Evolutionary conservation across 2,113 vertebrate genomes (phyloP).

Genomic region (Coptodon bakossiorum): DNA sequence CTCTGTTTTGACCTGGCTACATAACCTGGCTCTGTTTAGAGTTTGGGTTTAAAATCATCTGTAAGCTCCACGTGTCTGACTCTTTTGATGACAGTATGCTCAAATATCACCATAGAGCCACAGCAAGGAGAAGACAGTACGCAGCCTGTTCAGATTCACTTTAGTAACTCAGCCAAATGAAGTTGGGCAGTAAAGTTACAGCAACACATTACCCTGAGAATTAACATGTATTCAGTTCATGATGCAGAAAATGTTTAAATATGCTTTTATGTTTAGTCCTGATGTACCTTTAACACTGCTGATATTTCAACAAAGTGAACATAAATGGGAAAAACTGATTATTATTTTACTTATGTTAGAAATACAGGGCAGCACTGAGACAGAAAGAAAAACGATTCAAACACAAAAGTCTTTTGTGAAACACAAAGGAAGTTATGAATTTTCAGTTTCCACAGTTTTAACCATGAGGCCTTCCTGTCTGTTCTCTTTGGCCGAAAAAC

Average conservation of each 20-base stretch:
- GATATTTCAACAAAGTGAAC: neutral
- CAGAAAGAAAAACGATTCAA: neutral
- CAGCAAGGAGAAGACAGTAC: neutral
- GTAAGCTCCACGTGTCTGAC: neutral
- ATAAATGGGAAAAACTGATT: rapidly evolving
- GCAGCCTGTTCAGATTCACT: neutral
- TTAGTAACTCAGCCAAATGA: neutral
- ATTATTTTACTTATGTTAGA: neutral
- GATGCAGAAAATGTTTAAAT: neutral
- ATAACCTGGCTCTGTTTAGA: neutral
- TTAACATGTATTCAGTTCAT: neutral
- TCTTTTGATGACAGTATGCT: neutral
- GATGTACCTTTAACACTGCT: neutral
- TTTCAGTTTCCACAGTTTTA: neutral
- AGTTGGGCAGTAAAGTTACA: neutral
- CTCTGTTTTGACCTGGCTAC: neutral
- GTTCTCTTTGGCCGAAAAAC: neutral
- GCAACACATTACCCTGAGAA: neutral
- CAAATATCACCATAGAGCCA: neutral
- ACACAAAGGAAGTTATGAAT: neutral
- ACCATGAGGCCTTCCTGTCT: rapidly evolving
- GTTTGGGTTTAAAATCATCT: neutral
- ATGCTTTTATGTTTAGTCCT: neutral
- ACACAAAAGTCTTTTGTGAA: neutral
- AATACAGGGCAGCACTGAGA: neutral